A percentile compares a stretch with the other conserved stretches of the same genome.
These are phyloP conservation scores for Amiota minor DNA, from an alignment of 2,888 invertebrate genomes.

Conservation along the genomic window DNA sequence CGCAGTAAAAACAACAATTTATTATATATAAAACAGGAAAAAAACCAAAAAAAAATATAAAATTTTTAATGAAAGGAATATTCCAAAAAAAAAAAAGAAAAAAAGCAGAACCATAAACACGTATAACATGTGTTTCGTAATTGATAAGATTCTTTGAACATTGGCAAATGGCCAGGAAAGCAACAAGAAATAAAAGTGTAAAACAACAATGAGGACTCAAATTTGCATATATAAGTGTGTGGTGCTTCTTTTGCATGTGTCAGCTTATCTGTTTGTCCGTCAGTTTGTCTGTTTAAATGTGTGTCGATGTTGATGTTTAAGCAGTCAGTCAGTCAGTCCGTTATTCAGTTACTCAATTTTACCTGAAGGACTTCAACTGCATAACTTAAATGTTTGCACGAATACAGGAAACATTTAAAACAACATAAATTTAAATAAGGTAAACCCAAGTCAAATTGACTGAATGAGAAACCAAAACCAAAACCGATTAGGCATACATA, in stretches of 20 bases:
- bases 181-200: not conserved
- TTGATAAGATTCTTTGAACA: constrained; percentile 41
- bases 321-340: constrained; percentile 2
- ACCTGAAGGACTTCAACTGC: constrained; percentile 16
- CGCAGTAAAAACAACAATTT: no score
- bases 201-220: constrained; percentile 3
- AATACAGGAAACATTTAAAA: constrained; percentile 18
- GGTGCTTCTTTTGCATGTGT: no score
- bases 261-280: not conserved
- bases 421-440: constrained; percentile 26
- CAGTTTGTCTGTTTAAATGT: constrained; percentile 17
- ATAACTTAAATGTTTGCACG: constrained; percentile 18
- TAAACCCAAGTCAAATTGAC: not conserved
- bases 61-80: not conserved
- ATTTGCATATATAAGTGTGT: constrained; percentile 13
- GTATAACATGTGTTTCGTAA: constrained; percentile 49
- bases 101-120: constrained; percentile 25
- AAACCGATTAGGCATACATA: not conserved
- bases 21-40: no score
- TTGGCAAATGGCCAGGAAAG: constrained; percentile 19
- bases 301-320: not conserved
- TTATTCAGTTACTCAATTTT: not conserved
- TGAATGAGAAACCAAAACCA: not conserved
- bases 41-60: no score
- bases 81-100: constrained; percentile 11